Evolutionary conservation across 2,888 invertebrate species (phyloP), one percentile per base, ranked within the genome.

Genomic region (Cheilosia grossa): DNA sequence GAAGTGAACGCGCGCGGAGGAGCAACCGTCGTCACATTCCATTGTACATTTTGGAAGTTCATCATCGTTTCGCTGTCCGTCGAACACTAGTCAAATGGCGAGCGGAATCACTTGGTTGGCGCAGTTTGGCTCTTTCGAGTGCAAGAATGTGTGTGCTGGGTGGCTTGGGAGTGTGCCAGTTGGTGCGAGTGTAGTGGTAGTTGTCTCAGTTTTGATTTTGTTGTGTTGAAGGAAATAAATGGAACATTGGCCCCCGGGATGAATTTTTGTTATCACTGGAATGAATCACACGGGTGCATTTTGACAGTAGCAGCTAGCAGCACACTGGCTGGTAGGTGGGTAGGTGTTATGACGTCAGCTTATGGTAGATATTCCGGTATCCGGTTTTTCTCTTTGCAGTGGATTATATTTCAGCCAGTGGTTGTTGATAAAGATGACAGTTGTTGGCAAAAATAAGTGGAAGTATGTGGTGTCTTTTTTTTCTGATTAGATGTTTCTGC

Each of bases 41-140:
- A 85, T 75, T 72, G 81, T 85, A 85, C 85, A 85, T 81, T 81
- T 85, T 72, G 75, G 85, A 85, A 81, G 85, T 85, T 85, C 85
- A 85, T 85, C 85, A 85, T 81, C 85, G 85, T 81, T 85, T 85
- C 85, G 75, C 85, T 85, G 85, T 85, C 85, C 81, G 85, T 85
- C 51, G 85, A 85, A 80, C 81, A 85, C 85, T 85, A 81, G 85
- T 81, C 72, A 72, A 81, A 77, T 49, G 70, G 85, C 75, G 72
- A 85, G 85, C 80, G 75, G 51, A 70, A 72, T 24, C 47, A 81
- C 66, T 64, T 75, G 17, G 73, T 80, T 80, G 80, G 72, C 81
- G 74, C 74, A 83, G 73, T 13, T 13, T 77, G 75, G 49, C 85
- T 75, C 72, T 74, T 69, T 53, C 30, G 30, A 53, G 47, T 40